Percentiles rank a stretch among this genome's conserved stretches.
phyloP scores from a whole-genome alignment of 1,140 invertebrate species.

The Choristoneura fumiferana region DNA sequence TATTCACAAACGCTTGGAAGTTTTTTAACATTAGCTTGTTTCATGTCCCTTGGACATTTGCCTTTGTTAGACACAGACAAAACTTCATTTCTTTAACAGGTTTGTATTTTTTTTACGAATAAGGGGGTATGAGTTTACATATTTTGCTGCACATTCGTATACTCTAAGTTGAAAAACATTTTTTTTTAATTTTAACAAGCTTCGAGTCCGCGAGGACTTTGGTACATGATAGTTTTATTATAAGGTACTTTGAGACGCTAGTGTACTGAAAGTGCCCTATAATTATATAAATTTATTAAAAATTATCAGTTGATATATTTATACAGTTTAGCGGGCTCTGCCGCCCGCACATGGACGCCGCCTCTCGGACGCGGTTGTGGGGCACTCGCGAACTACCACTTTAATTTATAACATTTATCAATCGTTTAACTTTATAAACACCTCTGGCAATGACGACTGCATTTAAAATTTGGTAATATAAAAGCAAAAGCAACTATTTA shows the following conservation, averaged over 20 bases:
- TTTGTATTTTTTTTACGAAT: too few species aligned
- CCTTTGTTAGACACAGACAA: too few species aligned
- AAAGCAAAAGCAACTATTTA: too few species aligned
- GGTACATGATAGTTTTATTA: conserved; percentile 27
- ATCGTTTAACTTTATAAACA: not conserved
- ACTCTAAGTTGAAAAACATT: conserved; percentile 63
- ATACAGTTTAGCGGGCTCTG: conserved; percentile 41
- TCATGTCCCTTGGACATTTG: too few species aligned
- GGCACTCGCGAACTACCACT: not conserved
- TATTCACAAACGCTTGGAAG: too few species aligned
- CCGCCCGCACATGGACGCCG: conserved; percentile 23
- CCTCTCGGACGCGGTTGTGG: conserved; percentile 26
- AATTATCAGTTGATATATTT: conserved; percentile 67
- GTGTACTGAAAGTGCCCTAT: conserved; percentile 61
- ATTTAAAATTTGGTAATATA: too few species aligned
- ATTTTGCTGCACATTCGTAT: conserved; percentile 43
- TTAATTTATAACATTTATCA: not conserved
- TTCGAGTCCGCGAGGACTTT: conserved; percentile 49
- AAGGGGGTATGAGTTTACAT: conserved; percentile 49
- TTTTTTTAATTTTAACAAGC: conserved; percentile 66
- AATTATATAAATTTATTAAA: conserved; percentile 53
- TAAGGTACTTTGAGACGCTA: conserved; percentile 52
- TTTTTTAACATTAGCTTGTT: too few species aligned
- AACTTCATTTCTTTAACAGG: too few species aligned
- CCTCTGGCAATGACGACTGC: too few species aligned